Base-by-base conservation (phyloP, 2,888 invertebrate species). In the Salticus scenicus region DNA sequence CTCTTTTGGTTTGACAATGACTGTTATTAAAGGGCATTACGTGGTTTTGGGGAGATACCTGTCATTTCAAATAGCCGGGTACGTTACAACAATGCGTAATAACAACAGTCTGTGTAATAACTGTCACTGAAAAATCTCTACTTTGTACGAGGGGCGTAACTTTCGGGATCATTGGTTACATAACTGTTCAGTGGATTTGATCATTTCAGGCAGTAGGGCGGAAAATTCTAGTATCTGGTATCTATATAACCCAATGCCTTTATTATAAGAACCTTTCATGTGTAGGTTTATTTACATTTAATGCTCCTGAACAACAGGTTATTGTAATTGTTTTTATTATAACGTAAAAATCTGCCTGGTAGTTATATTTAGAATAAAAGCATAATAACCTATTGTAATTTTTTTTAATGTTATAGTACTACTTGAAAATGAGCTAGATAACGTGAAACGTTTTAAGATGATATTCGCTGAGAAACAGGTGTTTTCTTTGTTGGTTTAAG, bases 21-120 rank as follows among this genome's bases (percentile, higher is more conserved):
- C 81, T 82, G 75, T 82, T 74, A 82, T 82, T 82, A 82, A 57
- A 31, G 42, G 75, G 75, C 81, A 82, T 82, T 82, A 82, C 69
- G 81, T 42, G 81, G 80, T 80, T 74, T 57, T 73, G 73, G n/a
- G n/a, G 51, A 51, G 67, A 66, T 67, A 51, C 51, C 80, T 57
- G 80, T 80, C 74, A 80, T 80, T 74, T 67, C 28, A 33, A 27
- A 66, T 66, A n/a, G 20, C 66, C 51, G 73, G 37, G 30, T 33
- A 67, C 57, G 57, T 5, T 37, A 67, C 33, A 67, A 69, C 74
- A 74, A 80, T 80, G 74, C 41, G 67, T 42, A 47, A 47, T 79
- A 79, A 79, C 64, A 70, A 79, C 72, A 79, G 64, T 10, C 57
- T 37, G 77, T 70, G 37, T 14, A 24, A 57, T 42, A 24, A 33